Conservation (phyloP, 2,113 vertebrate species). For the Tringa solitaria region DNA sequence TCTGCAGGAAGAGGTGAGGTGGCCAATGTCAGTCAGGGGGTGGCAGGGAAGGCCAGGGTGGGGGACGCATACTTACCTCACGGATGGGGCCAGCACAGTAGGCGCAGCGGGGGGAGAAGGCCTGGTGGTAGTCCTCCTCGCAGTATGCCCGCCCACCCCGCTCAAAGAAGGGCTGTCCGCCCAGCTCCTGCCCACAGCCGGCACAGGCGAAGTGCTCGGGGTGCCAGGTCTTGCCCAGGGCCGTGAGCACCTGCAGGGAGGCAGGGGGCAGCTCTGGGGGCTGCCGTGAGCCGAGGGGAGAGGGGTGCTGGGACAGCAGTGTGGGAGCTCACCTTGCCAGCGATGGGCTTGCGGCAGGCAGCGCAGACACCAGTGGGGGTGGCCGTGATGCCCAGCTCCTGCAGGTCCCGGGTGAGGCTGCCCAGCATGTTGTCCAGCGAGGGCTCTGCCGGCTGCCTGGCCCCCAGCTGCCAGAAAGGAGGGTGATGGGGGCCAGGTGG, state of each 20-base stretch:
- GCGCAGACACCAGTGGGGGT: constrained; percentile 79
- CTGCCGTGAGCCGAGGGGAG: constrained; percentile 66
- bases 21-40: rapidly evolving
- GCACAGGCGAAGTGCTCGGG: constrained; percentile 87
- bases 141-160: constrained; percentile 82
- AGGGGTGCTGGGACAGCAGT: rapidly evolving
- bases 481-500: not conserved
- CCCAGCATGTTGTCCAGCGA: constrained; percentile 84
- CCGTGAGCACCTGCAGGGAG: constrained; percentile 79
- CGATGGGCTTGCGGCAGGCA: constrained; percentile 83
- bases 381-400: constrained; percentile 85
- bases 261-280: rapidly evolving
- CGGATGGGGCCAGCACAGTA: constrained; percentile 84
- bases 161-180: constrained; percentile 82
- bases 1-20: constrained; percentile 69
- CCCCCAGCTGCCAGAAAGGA: not conserved
- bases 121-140: constrained; percentile 82
- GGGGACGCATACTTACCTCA: constrained; percentile 57
- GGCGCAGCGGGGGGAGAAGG: constrained; percentile 84
- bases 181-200: constrained; percentile 78
- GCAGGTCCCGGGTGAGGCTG: constrained; percentile 81
- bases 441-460: not conserved
- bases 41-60: rapidly evolving
- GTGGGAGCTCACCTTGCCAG: constrained; percentile 77
- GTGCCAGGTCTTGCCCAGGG: constrained; percentile 86